Percentiles rank a stretch among this genome's conserved stretches.
Conservation (phyloP, 2,797 vertebrate genomes). For the Pseudomugil gertrudae region DNA sequence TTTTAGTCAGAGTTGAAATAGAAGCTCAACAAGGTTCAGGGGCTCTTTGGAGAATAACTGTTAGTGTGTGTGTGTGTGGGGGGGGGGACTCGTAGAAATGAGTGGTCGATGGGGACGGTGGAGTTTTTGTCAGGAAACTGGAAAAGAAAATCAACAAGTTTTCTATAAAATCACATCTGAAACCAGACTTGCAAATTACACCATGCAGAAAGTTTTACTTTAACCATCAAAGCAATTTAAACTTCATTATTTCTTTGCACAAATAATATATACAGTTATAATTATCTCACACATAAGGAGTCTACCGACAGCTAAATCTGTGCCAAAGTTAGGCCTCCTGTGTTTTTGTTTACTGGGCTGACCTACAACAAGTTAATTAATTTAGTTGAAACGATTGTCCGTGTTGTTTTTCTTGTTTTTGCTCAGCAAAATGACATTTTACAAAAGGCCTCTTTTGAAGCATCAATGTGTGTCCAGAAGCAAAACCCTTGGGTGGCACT, state of each 20-base stretch:
- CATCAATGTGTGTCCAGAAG: slow-evolving; percentile 31
- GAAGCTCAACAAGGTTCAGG: slow-evolving; percentile 30
- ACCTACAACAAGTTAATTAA: background rate
- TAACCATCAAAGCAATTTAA: background rate
- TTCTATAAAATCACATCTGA: background rate
- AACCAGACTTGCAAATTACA: background rate
- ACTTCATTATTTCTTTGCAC: background rate
- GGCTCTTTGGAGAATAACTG: slow-evolving; percentile 22
- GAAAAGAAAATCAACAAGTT: slow-evolving; percentile 5
- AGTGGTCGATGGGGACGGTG: slow-evolving; percentile 8
- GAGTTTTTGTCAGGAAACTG: slow-evolving; percentile 1
- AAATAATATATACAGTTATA: background rate
- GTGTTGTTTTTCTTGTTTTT: background rate
- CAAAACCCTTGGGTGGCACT: slow-evolving; percentile 39
- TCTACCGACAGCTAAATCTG: background rate
- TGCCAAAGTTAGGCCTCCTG: background rate
- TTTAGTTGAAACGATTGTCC: background rate
- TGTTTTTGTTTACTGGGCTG: background rate
- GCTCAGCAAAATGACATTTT: slow-evolving; percentile 14
- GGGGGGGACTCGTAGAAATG: no score
- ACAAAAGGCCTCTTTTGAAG: background rate
- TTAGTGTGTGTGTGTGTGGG: no score
- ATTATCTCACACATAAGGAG: background rate
- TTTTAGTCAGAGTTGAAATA: slow-evolving; percentile 39
- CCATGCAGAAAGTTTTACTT: slow-evolving; percentile 1